Base-by-base conservation (phyloP, 2,888 invertebrate genomes). In the Nasonia oneida region DNA sequence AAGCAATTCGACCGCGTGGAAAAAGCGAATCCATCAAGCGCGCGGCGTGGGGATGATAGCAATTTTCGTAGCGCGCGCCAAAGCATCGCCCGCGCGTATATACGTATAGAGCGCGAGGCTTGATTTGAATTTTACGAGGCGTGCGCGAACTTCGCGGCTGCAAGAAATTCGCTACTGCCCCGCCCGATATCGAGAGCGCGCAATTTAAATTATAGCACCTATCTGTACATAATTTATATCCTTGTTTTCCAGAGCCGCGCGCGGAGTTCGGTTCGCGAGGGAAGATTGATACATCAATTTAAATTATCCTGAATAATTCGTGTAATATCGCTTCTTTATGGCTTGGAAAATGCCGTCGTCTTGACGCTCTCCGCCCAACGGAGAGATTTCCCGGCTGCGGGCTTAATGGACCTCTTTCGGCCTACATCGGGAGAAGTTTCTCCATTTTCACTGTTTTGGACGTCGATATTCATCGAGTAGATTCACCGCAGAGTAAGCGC, bases 291-390 rank as follows among this genome's bases (percentile, higher is more conserved):
- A 90, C 90, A 91, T 91, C 92, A 91, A 92, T 93, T 93, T 92
- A 92, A 93, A 93, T 93, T 92, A 92, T 92, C 91, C 91, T 91
- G 92, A 92, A 92, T 92, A 92, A 92, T 93, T 92, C 90, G 89
- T 89, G 90, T 90, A 92, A 92, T 92, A 92, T 92, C 92, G 91
- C 91, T 90, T 92, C 83, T 92, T 93, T 92, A 93, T 93, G 92
- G 90, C 90, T 91, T 86, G 92, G 91, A 92, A 92, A 91, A 91
- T 91, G 89, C 89, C 89, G 87, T 89, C 90, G 88, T 88, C 76
- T 76, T 78, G 75, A 53, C 75, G 83, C 86, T 64, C 18, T 78
- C 80, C 33, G 64, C 89, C 90, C 90, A 91, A 91, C 89, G 90
- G 89, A 88, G 90, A 91, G 90, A 29, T 91, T 89, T 89, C 87